Conservation (phyloP, 2,113 vertebrate species). For the Phocoena phocoena region DNA sequence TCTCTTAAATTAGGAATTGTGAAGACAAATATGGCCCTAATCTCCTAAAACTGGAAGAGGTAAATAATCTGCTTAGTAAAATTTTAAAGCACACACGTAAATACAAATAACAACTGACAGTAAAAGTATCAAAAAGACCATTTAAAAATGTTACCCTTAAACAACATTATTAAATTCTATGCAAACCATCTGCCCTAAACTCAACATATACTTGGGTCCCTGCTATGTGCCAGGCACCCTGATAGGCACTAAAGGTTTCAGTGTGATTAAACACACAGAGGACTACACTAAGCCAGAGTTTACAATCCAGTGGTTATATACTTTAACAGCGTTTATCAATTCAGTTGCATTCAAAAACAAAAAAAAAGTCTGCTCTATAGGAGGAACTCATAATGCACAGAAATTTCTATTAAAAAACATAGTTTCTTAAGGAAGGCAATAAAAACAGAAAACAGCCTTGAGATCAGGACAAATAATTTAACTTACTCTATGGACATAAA, state of each 20-base stretch:
- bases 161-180: slow-evolving; percentile 29
- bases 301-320: not conserved
- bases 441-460: slow-evolving; percentile 14
- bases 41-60: not conserved
- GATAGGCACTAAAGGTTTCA: not conserved
- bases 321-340: not conserved
- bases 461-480: slow-evolving; percentile 4
- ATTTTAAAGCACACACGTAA: not conserved
- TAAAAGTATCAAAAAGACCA: not conserved
- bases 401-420: slow-evolving; percentile 31
- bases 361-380: not conserved
- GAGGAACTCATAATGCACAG: not conserved
- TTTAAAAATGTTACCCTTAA: slow-evolving; percentile 13
- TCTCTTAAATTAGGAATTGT: slow-evolving; percentile 10
- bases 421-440: slow-evolving; percentile 18
- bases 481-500: not conserved
- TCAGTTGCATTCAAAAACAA: slow-evolving; percentile 11
- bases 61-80: not conserved
- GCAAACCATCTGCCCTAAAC: slow-evolving; percentile 4
- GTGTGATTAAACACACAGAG: not conserved
- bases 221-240: not conserved
- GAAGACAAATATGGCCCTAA: not conserved
- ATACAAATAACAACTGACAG: not conserved
- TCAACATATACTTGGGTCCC: not conserved
- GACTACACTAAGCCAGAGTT: not conserved